phyloP scores from a whole-genome alignment of 1,140 invertebrate genomes.

The Metopolophium dirhodum region DNA sequence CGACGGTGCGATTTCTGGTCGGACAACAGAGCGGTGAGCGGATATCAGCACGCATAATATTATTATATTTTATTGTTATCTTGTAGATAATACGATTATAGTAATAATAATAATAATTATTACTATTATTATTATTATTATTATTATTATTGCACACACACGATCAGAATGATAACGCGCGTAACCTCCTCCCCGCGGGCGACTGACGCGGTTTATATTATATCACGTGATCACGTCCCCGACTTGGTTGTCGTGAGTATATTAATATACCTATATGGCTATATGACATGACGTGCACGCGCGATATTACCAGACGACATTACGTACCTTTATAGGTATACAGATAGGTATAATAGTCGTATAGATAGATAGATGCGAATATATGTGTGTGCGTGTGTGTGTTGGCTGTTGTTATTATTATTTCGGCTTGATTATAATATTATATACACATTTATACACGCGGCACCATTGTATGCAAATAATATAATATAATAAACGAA shows the following conservation, averaged over 20 bases:
- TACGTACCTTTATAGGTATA: neutral
- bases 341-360: neutral
- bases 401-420: neutral
- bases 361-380: neutral
- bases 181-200: neutral
- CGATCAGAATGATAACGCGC: neutral
- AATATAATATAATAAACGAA: slow-evolving; percentile 20
- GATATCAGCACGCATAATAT: neutral
- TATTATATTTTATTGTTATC: too few species aligned
- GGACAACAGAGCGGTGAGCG: neutral
- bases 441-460: neutral
- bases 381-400: neutral
- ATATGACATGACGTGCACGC: too few species aligned
- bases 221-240: neutral
- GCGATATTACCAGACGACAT: neutral
- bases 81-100: neutral
- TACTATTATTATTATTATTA: neutral
- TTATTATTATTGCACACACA: neutral
- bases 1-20: neutral
- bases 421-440: neutral
- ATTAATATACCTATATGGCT: slow-evolving; percentile 17
- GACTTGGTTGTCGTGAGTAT: neutral
- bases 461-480: slow-evolving; percentile 43
- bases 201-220: neutral
- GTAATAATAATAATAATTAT: neutral